phyloP scores from a whole-genome alignment of 2,888 invertebrate species.

The Heteromyza rotundicornis region DNA sequence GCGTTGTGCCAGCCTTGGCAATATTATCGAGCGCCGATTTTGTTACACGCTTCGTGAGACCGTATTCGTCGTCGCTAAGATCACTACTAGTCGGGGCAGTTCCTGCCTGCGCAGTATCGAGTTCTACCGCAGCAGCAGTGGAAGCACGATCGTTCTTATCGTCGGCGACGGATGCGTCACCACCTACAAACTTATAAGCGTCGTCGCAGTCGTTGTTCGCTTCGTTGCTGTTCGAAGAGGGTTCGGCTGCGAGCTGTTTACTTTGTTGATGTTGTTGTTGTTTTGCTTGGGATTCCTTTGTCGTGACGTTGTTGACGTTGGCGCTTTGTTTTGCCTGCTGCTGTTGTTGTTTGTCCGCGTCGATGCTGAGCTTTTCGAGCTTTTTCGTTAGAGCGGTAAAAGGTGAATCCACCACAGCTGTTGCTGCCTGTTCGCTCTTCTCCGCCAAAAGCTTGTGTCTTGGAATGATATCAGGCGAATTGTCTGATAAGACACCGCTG shows the following conservation, averaged over 20 bases:
- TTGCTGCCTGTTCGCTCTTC: constrained; percentile 16
- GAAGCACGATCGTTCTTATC: constrained; percentile 21
- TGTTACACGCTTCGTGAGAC: constrained; percentile 62
- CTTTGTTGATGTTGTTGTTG: constrained; percentile 30
- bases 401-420: constrained; percentile 48
- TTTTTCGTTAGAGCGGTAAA: constrained; percentile 52
- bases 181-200: neutral
- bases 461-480: constrained; percentile 64
- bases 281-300: constrained; percentile 27
- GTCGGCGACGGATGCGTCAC: constrained; percentile 16
- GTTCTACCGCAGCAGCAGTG: constrained; percentile 32
- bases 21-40: constrained; percentile 72
- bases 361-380: constrained; percentile 48
- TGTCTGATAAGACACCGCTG: constrained; percentile 35
- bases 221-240: constrained; percentile 1
- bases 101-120: constrained; percentile 41
- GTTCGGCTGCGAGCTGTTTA: constrained; percentile 14
- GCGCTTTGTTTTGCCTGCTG: constrained; percentile 2
- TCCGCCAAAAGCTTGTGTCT: constrained; percentile 37
- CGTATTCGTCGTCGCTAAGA: constrained; percentile 54
- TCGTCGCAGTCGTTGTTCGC: constrained; percentile 7
- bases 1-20: constrained; percentile 71
- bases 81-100: constrained; percentile 39
- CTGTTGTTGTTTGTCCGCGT: constrained; percentile 20
- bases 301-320: constrained; percentile 24